Evolutionary conservation across 2,797 vertebrate genomes (phyloP).

Genomic region (Coreius guichenoti): DNA sequence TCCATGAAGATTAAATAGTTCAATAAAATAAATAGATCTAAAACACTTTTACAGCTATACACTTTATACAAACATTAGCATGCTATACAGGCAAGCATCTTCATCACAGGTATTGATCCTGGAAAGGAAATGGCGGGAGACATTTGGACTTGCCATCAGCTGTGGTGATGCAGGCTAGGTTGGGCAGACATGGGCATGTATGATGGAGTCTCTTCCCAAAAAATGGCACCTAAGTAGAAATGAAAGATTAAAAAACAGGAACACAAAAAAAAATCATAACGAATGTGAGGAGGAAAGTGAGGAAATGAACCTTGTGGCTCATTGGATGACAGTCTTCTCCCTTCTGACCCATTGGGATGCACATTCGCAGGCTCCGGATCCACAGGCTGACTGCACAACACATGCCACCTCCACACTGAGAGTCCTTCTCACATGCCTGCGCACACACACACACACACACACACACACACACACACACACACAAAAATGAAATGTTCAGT

Average conservation of each 20-base stretch:
- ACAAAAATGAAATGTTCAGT: constrained; percentile 17
- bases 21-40: constrained; percentile 60
- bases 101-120: constrained; percentile 79
- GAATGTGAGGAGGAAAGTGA: background rate
- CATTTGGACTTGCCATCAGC: constrained; percentile 83
- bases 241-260: constrained; percentile 1
- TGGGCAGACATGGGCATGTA: constrained; percentile 89
- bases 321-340: constrained; percentile 92
- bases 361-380: constrained; percentile 91
- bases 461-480: constrained; percentile 64
- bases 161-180: constrained; percentile 81
- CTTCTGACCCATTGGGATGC: constrained; percentile 86
- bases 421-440: constrained; percentile 89
- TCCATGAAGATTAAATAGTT: constrained; percentile 7
- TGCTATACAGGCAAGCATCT: background rate
- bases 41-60: constrained; percentile 64
- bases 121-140: constrained; percentile 78
- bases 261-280: background rate
- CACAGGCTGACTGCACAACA: constrained; percentile 95
- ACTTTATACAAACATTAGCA: constrained; percentile 34
- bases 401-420: constrained; percentile 88
- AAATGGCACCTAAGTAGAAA: constrained; percentile 85
- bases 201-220: constrained; percentile 87
- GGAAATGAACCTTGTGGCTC: constrained; percentile 88
- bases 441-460: constrained; percentile 46